Evolutionary conservation across 2,113 vertebrate genomes (phyloP).

Genomic region (Mormyrus lacerda): DNA sequence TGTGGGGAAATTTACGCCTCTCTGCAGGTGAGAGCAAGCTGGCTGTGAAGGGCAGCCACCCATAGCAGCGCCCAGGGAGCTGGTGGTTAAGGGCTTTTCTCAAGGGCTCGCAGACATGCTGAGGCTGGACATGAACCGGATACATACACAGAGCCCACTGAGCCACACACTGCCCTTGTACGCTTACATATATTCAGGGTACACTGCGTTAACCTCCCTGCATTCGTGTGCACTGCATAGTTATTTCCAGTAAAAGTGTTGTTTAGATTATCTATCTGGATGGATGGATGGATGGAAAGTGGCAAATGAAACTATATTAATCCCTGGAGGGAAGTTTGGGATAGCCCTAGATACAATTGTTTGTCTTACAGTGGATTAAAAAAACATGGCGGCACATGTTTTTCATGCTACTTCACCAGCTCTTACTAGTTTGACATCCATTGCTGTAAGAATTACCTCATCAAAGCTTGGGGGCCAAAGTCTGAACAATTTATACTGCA

Average conservation of each 20-base stretch:
- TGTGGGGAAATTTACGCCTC: too few relatives aligned
- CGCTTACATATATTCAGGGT: background rate
- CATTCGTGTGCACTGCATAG: background rate
- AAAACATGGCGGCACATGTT: background rate
- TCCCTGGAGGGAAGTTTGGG: background rate
- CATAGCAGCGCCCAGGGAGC: too few relatives aligned
- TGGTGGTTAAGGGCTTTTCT: too few relatives aligned
- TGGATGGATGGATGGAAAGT: background rate
- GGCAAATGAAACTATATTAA: background rate
- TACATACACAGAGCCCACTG: too few relatives aligned
- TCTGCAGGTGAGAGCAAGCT: too few relatives aligned
- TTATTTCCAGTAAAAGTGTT: background rate
- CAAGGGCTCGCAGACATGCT: too few relatives aligned
- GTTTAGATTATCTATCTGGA: too few relatives aligned
- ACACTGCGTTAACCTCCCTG: background rate
- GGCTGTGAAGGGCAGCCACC: too few relatives aligned
- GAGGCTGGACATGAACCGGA: too few relatives aligned
- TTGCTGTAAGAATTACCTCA: too few relatives aligned
- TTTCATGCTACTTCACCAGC: background rate
- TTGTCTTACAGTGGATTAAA: background rate
- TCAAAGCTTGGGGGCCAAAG: background rate
- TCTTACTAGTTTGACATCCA: background rate
- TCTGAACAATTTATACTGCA: background rate
- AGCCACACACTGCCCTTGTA: background rate
- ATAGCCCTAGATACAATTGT: too few relatives aligned